These are phyloP conservation scores for Todiramphus saurophagus DNA, from an alignment of 2,113 vertebrate genomes.

Conservation along the genomic window DNA sequence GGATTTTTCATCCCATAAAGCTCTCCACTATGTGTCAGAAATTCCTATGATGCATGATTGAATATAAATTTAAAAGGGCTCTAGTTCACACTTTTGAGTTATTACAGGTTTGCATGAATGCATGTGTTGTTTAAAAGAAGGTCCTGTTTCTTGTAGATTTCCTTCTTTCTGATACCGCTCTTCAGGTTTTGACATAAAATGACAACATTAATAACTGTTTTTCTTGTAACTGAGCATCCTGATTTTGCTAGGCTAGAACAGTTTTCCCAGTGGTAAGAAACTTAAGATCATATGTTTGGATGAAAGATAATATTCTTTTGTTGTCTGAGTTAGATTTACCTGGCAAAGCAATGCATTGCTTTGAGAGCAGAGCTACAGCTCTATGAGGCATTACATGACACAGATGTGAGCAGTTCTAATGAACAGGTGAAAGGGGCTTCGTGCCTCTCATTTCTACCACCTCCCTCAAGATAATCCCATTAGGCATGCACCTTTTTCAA, in stretches of 20 bases:
- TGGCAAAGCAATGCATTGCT: background rate
- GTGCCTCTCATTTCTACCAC: accelerated
- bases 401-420: background rate
- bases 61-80: background rate
- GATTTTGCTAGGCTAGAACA: background rate
- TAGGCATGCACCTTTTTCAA: background rate
- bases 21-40: background rate
- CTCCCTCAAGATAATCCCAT: background rate
- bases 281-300: background rate
- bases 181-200: background rate
- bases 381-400: background rate
- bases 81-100: background rate
- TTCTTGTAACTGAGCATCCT: background rate
- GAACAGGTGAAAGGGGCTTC: background rate
- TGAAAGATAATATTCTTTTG: background rate
- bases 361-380: background rate
- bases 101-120: background rate
- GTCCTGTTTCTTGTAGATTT: background rate
- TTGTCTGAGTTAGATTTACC: background rate
- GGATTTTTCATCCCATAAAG: background rate
- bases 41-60: background rate
- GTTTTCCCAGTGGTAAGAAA: background rate
- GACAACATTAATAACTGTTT: background rate
- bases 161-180: background rate
- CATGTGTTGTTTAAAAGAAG: background rate